These are phyloP conservation scores for Genyomyrus donnyi DNA, from an alignment of 2,113 vertebrate species.

Conservation along the genomic window DNA sequence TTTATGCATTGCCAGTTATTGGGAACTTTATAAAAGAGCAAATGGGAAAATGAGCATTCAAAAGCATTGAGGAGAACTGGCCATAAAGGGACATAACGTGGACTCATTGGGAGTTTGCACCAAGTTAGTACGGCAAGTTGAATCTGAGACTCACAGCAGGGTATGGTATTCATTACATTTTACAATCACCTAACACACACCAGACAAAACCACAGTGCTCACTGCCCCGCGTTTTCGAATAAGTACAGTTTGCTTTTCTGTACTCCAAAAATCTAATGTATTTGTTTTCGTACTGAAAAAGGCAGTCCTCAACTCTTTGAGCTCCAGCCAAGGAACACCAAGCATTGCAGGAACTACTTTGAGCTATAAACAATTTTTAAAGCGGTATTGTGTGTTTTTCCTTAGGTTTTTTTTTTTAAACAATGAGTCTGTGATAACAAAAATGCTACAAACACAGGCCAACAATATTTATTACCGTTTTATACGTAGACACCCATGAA, in stretches of 20 bases:
- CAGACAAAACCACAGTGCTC: background rate
- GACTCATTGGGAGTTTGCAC: too few relatives aligned
- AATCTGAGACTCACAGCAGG: background rate
- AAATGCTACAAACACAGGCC: background rate
- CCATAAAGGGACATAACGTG: background rate
- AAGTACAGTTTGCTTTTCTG: background rate
- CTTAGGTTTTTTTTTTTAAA: background rate
- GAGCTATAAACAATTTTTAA: conserved; percentile 22
- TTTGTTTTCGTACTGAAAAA: background rate
- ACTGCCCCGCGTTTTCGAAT: background rate
- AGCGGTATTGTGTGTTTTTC: conserved; percentile 11
- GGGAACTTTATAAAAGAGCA: background rate
- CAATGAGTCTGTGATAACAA: background rate
- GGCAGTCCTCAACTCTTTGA: background rate
- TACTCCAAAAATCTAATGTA: background rate
- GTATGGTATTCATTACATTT: background rate
- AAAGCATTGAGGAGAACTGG: background rate
- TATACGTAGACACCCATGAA: background rate
- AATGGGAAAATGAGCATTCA: background rate
- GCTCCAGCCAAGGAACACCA: conserved; percentile 12
- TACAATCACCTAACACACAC: background rate
- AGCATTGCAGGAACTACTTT: conserved; percentile 20
- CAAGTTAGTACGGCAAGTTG: too few relatives aligned
- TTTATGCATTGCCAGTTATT: background rate
- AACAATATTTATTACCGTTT: background rate